Base-by-base conservation (phyloP, 2,113 vertebrate genomes). In the Zosterops pallidus region DNA sequence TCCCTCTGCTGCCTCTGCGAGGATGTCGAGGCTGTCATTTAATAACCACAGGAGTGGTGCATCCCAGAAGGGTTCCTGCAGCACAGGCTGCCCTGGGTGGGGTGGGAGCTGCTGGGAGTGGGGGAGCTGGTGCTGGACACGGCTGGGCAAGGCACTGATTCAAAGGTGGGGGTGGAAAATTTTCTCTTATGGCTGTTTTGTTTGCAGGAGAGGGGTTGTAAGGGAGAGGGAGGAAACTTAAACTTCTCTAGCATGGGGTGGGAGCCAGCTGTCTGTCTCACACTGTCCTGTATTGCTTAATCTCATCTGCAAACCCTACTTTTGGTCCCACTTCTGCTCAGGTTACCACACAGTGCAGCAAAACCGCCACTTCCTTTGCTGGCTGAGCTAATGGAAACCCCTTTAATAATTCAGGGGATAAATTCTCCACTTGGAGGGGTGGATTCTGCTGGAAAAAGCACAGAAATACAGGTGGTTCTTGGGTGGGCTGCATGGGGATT, bases 391-490 rank as follows among this genome's bases (percentile, higher is more conserved):
- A 94, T 94, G 92, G 92, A 86, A 95, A 83, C 24, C 9, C 71
- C 68, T 92, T 96, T 86, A 96, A 94, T 96, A 94, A 96, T 94
- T 96, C 71, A 96, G 56, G 39, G 23, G 14, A 59, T 63, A 49
- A 49, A 44, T 31, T 42, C 79, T 74, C 35, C 1, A 0, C 79
- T 90, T 15, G 22, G 55, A n/a, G 50, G 16, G 24, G 26, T 50
- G 69, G 56, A 15, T 86, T 92, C 79, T 81, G 53, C 81, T 65
- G 64, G 57, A 55, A 70, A 62, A 69, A 39, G 46, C 3, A 4
- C 15, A 52, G 74, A 80, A 72, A 26, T 20, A 23, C 42, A 26
- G 16, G 29, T 65, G 37, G 60, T 25, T 85, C 59, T 86, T 3
- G 33, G 56, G 84, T 69, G 82, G 67, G 72, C 46, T 60, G 46